These are phyloP conservation scores for Eucidaris tribuloides DNA, from an alignment of 35 echinoderm and acorn worm species.

Conservation along the genomic window DNA sequence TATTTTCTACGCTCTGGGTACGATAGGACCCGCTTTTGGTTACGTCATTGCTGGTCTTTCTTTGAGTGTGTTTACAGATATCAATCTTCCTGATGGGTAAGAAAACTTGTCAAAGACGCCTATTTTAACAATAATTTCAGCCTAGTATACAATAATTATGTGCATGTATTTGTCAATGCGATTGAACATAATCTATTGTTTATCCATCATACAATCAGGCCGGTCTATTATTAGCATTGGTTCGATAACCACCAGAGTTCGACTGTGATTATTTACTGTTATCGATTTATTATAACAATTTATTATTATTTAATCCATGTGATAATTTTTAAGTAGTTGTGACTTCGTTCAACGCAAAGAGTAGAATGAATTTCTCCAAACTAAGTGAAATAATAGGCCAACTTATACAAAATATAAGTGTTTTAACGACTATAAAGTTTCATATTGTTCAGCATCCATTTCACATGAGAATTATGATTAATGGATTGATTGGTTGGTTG, in stretches of 20 bases:
- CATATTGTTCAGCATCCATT: not conserved
- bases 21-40: constrained; percentile 20
- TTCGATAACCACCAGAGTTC: too few species aligned
- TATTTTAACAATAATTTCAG: not conserved
- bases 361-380: too few species aligned
- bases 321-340: too few species aligned
- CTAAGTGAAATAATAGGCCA: too few species aligned
- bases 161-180: not conserved
- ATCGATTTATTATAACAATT: too few species aligned
- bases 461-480: not conserved
- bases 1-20: not conserved
- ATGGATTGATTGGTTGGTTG: too few species aligned
- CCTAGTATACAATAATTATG: not conserved
- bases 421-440: too few species aligned
- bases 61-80: constrained; percentile 22
- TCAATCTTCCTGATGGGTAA: constrained; percentile 14
- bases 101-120: not conserved
- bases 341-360: too few species aligned
- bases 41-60: constrained; percentile 15
- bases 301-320: too few species aligned
- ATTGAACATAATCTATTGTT: not conserved
- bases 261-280: too few species aligned
- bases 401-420: too few species aligned
- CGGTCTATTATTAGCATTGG: too few species aligned
- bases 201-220: not conserved